Evolutionary conservation across 2,797 vertebrate genomes (phyloP), one percentile per base, ranked within the genome.

Genomic region (Pseudocheirus occidentalis): DNA sequence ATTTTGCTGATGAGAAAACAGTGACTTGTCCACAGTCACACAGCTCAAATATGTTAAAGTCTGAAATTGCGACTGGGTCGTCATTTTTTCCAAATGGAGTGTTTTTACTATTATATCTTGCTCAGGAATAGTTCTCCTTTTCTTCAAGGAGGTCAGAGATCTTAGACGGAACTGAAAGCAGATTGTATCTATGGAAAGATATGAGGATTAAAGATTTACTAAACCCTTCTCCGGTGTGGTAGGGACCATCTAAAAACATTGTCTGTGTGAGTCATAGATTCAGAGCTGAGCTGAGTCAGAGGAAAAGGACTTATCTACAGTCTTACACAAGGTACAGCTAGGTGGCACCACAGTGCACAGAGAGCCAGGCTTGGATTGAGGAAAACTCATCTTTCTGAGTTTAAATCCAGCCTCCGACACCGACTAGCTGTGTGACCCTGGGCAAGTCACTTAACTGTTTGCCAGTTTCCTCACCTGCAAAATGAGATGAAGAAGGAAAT

Each of bases 171-270:
- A 46, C 66, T 46, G n/a, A 81, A 81, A 81, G 66, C 7, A 3
- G 6, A 40, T 40, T 21, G 6, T 81, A 27, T 40, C 89, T 91
- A 40, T 93, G 5, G 93, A 96, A 94, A 94, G 92, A 94, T 57
- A 29, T 94, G 52, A 66, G 89, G 16, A 95, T 93, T 91, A 90
- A 93, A 95, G 90, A 50, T 55, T 62, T 58, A 91, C 66, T n/a
- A 94, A 89, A 93, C 96, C n/a, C 59, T 55, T 96, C 57, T 5
- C 55, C 90, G 31, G 53, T 62, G 52, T 55, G 57, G 93, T 94
- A 91, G 89, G 57, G 92, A 94, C 52, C 92, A 89, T 90, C 90
- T 94, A 50, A 52, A 90, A 90, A 91, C 59, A 11, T 62, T 59
- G 62, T 90, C 94, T 93, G 59, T 62, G 16, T 81, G n/a, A 95